phyloP scores from a whole-genome alignment of 1,140 invertebrate genomes.

The Magallana angulata region DNA sequence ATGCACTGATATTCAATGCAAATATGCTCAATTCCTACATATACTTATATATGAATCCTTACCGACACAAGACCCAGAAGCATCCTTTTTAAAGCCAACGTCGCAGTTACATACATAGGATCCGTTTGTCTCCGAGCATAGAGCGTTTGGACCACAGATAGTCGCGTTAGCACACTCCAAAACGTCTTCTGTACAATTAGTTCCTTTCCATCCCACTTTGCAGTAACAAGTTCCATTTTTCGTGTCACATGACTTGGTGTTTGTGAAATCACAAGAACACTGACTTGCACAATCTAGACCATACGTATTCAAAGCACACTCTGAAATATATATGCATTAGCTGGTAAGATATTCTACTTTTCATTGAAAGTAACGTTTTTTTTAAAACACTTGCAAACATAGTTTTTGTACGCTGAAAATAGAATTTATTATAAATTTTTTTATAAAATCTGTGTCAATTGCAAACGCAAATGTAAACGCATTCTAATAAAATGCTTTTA shows the following conservation, averaged over 20 bases:
- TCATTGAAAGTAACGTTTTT: no score
- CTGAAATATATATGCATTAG: background rate
- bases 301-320: conserved; percentile 22
- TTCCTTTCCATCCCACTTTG: conserved; percentile 41
- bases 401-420: no score
- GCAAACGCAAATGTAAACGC: no score
- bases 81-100: conserved; percentile 26
- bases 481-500: no score
- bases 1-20: no score
- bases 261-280: conserved; percentile 36
- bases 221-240: conserved; percentile 46
- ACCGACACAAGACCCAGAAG: background rate
- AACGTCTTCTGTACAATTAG: conserved; percentile 31
- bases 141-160: conserved; percentile 35
- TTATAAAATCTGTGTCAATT: no score
- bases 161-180: conserved; percentile 26
- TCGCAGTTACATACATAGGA: conserved; percentile 50
- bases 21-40: no score
- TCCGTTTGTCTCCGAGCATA: conserved; percentile 38
- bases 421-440: no score
- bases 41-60: background rate
- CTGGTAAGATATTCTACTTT: background rate
- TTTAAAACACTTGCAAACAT: no score
- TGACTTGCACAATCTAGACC: conserved; percentile 29
- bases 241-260: conserved; percentile 39